phyloP scores from a whole-genome alignment of 92 coral and sea anemone genomes.

The Siderastrea radians region DNA sequence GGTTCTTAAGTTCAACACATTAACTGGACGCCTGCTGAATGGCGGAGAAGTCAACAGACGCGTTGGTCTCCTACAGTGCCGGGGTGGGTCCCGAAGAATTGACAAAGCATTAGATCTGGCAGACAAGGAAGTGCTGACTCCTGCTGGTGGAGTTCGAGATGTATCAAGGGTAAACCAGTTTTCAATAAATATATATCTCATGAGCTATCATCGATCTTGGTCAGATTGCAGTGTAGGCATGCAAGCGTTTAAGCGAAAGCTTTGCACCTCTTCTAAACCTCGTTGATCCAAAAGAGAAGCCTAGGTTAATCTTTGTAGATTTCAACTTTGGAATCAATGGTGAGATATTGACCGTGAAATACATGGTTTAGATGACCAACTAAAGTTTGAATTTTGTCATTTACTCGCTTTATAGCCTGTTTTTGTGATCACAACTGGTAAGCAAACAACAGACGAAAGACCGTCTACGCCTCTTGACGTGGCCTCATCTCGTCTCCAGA shows the following conservation, averaged over 20 bases:
- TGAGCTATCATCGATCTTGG: too few species aligned
- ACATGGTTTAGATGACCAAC: not conserved
- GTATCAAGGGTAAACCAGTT: not conserved
- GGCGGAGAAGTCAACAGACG: not conserved
- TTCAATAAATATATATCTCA: too few species aligned
- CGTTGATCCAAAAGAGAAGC: too few species aligned
- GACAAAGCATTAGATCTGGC: slow-evolving; percentile 49
- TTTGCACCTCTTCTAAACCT: too few species aligned
- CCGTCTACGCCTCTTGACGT: slow-evolving; percentile 28
- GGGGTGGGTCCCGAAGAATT: slow-evolving; percentile 9
- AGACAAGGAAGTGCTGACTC: slow-evolving; percentile 77
- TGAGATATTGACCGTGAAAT: too few species aligned
- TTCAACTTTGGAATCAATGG: too few species aligned
- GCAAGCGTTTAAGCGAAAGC: too few species aligned
- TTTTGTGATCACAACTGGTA: slow-evolving; percentile 54
- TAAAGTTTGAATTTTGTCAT: too few species aligned
- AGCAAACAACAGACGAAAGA: slow-evolving; percentile 55
- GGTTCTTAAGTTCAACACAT: too few species aligned
- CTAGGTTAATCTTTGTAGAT: too few species aligned
- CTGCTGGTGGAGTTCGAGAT: slow-evolving; percentile 59
- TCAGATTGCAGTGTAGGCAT: too few species aligned
- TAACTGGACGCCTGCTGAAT: too few species aligned
- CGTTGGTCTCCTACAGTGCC: not conserved
- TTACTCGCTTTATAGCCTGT: slow-evolving; percentile 30
- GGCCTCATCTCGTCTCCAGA: slow-evolving; percentile 34